These are phyloP conservation scores for Mastomys natalensis DNA, from an alignment of 2,113 vertebrate species.

Conservation along the genomic window DNA sequence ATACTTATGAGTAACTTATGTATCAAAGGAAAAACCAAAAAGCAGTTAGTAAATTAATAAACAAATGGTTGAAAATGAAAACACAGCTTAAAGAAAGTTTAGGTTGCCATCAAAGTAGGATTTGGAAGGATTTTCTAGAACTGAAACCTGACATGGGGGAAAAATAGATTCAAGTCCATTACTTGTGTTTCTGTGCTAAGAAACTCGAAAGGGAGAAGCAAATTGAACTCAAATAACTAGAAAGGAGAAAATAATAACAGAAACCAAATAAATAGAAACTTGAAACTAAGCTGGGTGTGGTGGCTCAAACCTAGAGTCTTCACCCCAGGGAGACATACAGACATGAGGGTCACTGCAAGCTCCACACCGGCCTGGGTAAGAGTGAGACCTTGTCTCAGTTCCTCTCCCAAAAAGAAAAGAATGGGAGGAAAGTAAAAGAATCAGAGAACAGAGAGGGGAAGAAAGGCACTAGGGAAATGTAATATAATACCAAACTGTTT, in stretches of 20 bases:
- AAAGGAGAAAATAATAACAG: slow-evolving; percentile 38
- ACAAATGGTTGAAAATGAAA: slow-evolving; percentile 32
- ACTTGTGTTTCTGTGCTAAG: background rate
- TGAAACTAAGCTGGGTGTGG: background rate
- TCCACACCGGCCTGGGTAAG: background rate
- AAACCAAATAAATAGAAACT: background rate
- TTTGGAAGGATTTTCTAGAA: background rate
- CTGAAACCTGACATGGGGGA: background rate
- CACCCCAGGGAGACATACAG: background rate
- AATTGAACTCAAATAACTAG: background rate
- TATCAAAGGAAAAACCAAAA: slow-evolving; percentile 29
- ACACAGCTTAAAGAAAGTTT: background rate
- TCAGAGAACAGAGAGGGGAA: background rate
- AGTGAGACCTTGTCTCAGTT: background rate
- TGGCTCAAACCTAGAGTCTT: background rate
- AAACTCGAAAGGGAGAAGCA: background rate
- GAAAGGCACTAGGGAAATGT: background rate
- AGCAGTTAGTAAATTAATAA: slow-evolving; percentile 8
- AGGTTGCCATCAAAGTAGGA: background rate
- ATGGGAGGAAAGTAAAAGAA: background rate
- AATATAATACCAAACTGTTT: slow-evolving; percentile 34
- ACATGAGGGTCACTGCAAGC: background rate
- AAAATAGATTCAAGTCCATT: background rate
- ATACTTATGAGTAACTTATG: slow-evolving; percentile 10
- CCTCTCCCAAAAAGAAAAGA: background rate